Evolutionary conservation across 2,113 vertebrate genomes (phyloP).

Genomic region (Beaufortia kweichowensis): DNA sequence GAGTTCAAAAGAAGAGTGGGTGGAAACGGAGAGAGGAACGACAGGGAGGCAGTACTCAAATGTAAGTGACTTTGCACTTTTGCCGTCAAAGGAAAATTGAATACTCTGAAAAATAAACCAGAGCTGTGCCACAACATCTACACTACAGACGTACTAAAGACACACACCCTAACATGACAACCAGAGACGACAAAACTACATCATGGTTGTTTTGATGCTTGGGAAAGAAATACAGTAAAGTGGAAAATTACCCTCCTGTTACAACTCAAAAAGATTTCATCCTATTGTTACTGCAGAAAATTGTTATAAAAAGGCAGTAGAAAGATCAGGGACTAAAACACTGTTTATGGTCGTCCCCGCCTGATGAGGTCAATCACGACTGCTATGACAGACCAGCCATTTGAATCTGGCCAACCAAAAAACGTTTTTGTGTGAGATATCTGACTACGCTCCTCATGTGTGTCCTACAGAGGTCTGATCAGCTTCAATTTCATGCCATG

Average conservation of each 20-base stretch:
- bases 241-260: neutral
- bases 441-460: no score
- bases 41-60: conserved; percentile 5
- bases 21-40: conserved; percentile 13
- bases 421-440: no score
- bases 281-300: neutral
- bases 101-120: neutral
- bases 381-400: no score
- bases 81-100: neutral
- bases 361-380: no score
- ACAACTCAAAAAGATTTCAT: neutral
- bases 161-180: neutral
- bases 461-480: no score
- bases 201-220: neutral
- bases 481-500: no score
- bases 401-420: no score
- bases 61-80: neutral
- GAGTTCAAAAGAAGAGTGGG: neutral
- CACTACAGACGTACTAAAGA: conserved; percentile 20
- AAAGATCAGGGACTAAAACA: neutral
- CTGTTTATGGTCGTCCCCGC: no score
- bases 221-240: neutral
- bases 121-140: neutral
- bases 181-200: conserved; percentile 7
- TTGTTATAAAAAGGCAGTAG: neutral